Conservation (phyloP, 2,797 vertebrate species). For the Dendrocincla tyrannina region DNA sequence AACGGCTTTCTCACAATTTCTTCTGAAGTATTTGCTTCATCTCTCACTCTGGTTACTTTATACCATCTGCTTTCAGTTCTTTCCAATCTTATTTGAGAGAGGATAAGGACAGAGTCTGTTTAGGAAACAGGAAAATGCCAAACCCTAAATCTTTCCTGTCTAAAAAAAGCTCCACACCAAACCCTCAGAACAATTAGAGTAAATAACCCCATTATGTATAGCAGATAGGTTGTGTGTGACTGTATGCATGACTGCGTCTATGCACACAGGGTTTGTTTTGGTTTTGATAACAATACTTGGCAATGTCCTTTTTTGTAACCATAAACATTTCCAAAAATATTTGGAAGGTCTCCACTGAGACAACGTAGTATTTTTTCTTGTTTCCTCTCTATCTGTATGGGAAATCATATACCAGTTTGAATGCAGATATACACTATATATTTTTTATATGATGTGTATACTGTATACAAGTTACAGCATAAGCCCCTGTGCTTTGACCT, state of each 20-base stretch:
- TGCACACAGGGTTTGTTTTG: background rate
- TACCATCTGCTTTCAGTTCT: slow-evolving; percentile 12
- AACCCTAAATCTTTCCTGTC: background rate
- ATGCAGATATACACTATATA: background rate
- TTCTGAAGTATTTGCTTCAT: background rate
- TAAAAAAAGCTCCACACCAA: background rate
- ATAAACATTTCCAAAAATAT: background rate
- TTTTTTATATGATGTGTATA: background rate
- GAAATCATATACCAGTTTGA: background rate
- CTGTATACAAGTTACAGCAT: background rate
- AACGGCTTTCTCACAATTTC: background rate
- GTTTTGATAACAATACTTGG: background rate
- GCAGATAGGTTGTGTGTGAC: background rate
- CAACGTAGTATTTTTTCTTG: background rate
- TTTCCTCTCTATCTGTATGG: background rate
- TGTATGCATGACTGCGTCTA: no score
- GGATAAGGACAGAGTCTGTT: background rate
- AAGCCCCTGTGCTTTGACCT: slow-evolving; percentile 19
- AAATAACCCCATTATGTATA: background rate
- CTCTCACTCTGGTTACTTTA: background rate
- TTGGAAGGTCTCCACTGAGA: background rate
- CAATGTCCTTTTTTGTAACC: background rate
- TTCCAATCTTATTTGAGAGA: background rate
- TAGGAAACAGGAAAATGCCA: background rate
- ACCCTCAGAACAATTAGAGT: background rate